A percentile compares a stretch with the other conserved stretches of the same genome.
phyloP scores from a whole-genome alignment of 2,113 vertebrate genomes.

The Notarius lentiginosus region DNA sequence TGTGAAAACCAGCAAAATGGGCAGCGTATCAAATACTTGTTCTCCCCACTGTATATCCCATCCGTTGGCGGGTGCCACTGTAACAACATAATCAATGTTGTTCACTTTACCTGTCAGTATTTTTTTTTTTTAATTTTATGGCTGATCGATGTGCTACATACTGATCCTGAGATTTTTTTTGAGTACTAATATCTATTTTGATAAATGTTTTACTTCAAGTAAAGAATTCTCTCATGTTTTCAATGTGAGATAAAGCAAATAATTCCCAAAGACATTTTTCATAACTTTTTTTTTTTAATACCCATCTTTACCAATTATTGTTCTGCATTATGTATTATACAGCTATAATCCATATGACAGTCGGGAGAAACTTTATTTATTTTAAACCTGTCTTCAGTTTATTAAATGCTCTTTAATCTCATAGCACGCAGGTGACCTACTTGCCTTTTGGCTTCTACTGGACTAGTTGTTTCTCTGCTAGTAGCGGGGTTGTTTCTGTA shows the following conservation, averaged over 20 bases:
- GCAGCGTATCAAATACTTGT: too few relatives aligned
- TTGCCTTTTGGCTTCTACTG: not conserved
- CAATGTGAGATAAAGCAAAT: not conserved
- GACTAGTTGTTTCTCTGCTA: not conserved
- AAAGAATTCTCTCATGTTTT: not conserved
- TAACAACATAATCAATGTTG: too few relatives aligned
- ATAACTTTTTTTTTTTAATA: not conserved
- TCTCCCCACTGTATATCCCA: too few relatives aligned
- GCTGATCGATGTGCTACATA: too few relatives aligned
- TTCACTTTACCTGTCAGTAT: too few relatives aligned
- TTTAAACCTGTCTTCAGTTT: not conserved
- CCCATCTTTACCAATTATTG: not conserved
- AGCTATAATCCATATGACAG: not conserved
- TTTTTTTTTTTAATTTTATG: too few relatives aligned
- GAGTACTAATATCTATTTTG: not conserved
- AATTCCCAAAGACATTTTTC: not conserved
- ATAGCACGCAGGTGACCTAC: not conserved
- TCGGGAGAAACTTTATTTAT: not conserved
- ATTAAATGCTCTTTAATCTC: conserved; percentile 18
- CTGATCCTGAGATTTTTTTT: not conserved
- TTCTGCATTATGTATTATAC: not conserved
- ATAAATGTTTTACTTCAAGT: not conserved
- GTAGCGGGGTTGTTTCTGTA: not conserved
- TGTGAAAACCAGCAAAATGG: too few relatives aligned
- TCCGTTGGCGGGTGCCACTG: too few relatives aligned